A percentile compares a stretch with the other conserved stretches of the same genome.
These are phyloP conservation scores for Euplagia quadripunctaria DNA, from an alignment of 2,888 invertebrate species.

Conservation along the genomic window DNA sequence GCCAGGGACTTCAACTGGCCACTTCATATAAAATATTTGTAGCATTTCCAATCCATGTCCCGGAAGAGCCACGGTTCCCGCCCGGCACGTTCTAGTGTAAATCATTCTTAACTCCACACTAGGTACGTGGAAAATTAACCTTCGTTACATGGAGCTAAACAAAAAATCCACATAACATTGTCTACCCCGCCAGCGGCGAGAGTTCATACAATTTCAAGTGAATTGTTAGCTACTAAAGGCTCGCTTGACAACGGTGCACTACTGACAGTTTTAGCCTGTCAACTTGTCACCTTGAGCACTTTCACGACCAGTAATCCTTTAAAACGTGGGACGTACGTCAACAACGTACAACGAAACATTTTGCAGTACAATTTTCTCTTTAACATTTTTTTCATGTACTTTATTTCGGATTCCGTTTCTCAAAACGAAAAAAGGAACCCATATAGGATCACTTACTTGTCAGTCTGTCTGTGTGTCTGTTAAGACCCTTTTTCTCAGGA, in stretches of 20 bases:
- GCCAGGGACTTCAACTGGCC: no score
- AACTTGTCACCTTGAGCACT: conserved; percentile 4
- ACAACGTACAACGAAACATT: background rate
- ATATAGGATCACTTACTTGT: no score
- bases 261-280: conserved; percentile 14
- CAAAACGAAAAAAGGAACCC: no score
- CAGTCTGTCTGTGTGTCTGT: no score
- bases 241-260: background rate
- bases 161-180: background rate
- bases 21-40: no score
- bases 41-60: no score
- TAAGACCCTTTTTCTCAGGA: no score
- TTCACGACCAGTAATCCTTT: background rate
- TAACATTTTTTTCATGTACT: background rate
- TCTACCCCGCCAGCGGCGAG: background rate
- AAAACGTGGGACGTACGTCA: background rate
- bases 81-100: no score
- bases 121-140: background rate
- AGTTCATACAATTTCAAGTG: conserved; percentile 4
- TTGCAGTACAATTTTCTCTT: background rate
- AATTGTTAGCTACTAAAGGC: conserved; percentile 5
- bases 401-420: background rate
- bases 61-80: no score
- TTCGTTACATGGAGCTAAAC: background rate
- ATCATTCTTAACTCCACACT: no score